Base-by-base conservation (phyloP, 2,888 invertebrate species). In the Homarus gammarus region DNA sequence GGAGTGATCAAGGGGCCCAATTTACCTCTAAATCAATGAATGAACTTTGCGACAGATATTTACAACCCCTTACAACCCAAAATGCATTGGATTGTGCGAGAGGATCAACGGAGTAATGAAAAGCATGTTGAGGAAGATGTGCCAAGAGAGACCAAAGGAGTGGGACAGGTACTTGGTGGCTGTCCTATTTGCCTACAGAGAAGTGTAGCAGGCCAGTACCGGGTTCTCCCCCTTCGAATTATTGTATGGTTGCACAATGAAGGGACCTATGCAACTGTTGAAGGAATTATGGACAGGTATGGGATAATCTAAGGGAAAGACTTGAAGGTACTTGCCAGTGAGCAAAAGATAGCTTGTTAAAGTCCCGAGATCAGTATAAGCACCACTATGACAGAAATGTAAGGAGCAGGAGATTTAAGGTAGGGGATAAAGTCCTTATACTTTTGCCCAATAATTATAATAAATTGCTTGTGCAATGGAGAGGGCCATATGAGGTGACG, bases 191-290 rank as follows among this genome's bases (percentile, higher is more conserved):
- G 78, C 68, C 40, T 82, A 40, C 44, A 73, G 81, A 44, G 87
- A 31, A 56, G 27, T 87, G 2, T 82, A 75, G 38, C 73, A 82
- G 49, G 87, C 64, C 31, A 75, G 51, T 15, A 8, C 56, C 2
- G 44, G 64, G 27, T 82, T 82, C n/a, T 87, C 75, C 6, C 73
- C 73, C 1, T 75, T 87, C 33, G 82, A 87, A 38, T 31, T 87
- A 5, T n/a, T 87, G 44, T 82, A 75, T 61, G 87, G 87, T 6
- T 12, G 82, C 2, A 0, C n/a, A 18, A 87, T 87, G 8, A 33
- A 56, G 10, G 64, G 82, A 6, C 87, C 82, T 0, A 22, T 87
- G 31, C 2, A 36, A 18, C 18, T 87, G 27, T 33, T 87, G 15
- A 49, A 81, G 10, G 40, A 81, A 8, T 27, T 87, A 6, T 56